Evolutionary conservation across 2,797 vertebrate genomes (phyloP), one percentile per base, ranked within the genome.

Genomic region (Mormyrops boulengeri): DNA sequence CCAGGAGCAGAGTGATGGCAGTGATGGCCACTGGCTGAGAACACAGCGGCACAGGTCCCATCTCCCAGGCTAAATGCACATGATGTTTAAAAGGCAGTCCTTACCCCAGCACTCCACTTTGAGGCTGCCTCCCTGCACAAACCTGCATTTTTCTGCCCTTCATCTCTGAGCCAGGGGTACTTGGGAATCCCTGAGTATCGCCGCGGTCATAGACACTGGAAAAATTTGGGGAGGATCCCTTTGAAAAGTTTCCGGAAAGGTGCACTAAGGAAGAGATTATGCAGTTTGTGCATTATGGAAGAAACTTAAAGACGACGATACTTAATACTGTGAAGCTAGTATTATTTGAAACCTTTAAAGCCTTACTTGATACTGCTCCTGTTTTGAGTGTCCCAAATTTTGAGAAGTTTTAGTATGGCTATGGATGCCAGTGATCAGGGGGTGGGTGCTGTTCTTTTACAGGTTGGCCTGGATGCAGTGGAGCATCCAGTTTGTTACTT

Each of bases 131-230:
- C 85, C 4, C 47, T 26, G 86, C 91, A 95, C 94, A 94, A 95
- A 95, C 91, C 92, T 94, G 90, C 90, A 91, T 91, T 90, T 90
- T 94, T 90, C 94, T 92, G 91, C 92, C 90, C 92, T 90, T 94
- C 92, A 93, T 91, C 92, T 92, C 92, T 93, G 38, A 94, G 93
- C 92, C 92, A 91, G 89, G 87, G 9, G 90, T 80, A 6, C 88
- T 90, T 82, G 87, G 88, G 92, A 90, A 89, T 88, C 90, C 94
- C 93, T 93, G 93, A 90, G 89, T 88, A 30, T 94, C 92, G 89
- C 80, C 92, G 92, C 93, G 93, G 92, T 60, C 90, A 88, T 90
- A 93, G 91, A 49, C 85, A 93, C 84, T 92, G 93, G n/a, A 60
- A 22, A n/a, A 22, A 60, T 57, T 57, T 57, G 19, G 55, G 55